A percentile compares a stretch with the other conserved stretches of the same genome.
phyloP scores from a whole-genome alignment of 2,797 vertebrate genomes.

The Peromyscus eremicus region DNA sequence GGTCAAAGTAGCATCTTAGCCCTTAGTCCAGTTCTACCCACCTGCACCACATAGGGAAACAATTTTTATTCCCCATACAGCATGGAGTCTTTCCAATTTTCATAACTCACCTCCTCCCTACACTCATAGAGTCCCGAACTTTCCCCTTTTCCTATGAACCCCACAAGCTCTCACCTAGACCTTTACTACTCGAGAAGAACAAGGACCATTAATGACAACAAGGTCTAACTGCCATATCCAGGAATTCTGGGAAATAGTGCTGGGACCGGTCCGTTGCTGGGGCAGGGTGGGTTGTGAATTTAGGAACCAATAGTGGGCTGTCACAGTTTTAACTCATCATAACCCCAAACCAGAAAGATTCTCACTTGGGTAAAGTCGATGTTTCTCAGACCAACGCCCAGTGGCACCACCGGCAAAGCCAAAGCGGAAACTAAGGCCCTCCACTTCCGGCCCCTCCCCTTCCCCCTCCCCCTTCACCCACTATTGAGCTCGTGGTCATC shows the following conservation, averaged over 20 bases:
- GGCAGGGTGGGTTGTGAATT: rapidly evolving
- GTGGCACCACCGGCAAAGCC: rapidly evolving
- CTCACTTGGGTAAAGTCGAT: rapidly evolving
- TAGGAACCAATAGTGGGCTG: too few species aligned
- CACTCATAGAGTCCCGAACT: not conserved
- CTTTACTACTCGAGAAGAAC: rapidly evolving
- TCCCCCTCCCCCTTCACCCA: not conserved
- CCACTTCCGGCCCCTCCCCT: not conserved
- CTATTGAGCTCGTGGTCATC: not conserved
- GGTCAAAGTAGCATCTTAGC: not conserved
- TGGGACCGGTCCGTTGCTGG: rapidly evolving
- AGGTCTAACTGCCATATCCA: not conserved
- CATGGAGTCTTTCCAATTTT: not conserved
- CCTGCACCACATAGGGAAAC: too few species aligned
- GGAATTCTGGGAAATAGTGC: rapidly evolving
- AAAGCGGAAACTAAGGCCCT: rapidly evolving
- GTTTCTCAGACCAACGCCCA: too few species aligned
- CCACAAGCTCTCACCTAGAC: rapidly evolving
- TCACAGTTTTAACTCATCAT: not conserved
- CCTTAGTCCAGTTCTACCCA: not conserved
- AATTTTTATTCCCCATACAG: not conserved
- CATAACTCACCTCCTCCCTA: not conserved
- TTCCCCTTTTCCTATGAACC: not conserved
- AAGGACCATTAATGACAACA: rapidly evolving
- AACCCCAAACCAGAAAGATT: not conserved